Conservation (phyloP, 2,113 vertebrate species). For the Dasyurus viverrinus region DNA sequence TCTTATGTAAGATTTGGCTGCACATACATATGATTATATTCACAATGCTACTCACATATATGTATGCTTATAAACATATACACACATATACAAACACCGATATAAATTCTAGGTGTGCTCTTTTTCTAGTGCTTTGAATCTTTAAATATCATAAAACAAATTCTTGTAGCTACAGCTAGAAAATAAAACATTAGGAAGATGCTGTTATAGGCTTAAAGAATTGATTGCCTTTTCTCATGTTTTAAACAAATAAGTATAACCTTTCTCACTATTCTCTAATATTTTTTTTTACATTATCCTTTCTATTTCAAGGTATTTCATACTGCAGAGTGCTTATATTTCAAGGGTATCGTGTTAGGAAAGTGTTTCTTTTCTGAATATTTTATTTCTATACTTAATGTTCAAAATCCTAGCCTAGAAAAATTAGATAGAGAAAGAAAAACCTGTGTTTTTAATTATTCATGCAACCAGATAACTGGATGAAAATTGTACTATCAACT, state of each 20-base stretch:
- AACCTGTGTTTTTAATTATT: neutral
- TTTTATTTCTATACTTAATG: neutral
- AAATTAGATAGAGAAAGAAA: neutral
- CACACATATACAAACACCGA: neutral
- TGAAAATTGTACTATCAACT: neutral
- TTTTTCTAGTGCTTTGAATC: neutral
- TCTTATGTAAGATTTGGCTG: too few species aligned
- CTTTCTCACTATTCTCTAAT: neutral
- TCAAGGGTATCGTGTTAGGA: neutral
- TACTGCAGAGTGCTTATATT: neutral
- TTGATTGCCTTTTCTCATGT: conserved; percentile 1
- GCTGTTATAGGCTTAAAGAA: too few species aligned
- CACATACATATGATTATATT: neutral
- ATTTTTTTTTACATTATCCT: neutral
- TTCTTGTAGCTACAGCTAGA: neutral
- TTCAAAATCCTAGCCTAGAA: neutral
- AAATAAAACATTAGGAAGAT: neutral
- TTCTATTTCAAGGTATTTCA: neutral
- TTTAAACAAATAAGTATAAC: neutral
- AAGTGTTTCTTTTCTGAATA: neutral
- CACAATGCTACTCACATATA: neutral
- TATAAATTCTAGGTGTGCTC: neutral
- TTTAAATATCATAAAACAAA: neutral
- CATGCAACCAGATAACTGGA: neutral
- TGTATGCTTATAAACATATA: too few species aligned